Percentiles rank a stretch among this genome's conserved stretches.
These are phyloP conservation scores for Tinamus guttatus DNA, from an alignment of 2,113 vertebrate genomes.

Conservation along the genomic window DNA sequence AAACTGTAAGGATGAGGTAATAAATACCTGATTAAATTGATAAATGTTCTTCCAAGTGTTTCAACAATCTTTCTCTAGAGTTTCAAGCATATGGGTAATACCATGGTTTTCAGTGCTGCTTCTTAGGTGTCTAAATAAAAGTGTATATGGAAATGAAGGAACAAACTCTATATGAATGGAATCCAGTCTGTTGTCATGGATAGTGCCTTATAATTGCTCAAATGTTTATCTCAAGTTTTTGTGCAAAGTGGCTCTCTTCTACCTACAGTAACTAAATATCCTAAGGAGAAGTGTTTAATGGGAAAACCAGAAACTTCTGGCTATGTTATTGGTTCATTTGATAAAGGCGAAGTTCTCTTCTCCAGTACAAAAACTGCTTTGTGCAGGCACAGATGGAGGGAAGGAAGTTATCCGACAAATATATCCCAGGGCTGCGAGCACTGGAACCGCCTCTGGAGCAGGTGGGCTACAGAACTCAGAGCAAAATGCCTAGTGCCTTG, in stretches of 20 bases:
- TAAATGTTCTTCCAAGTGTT: not conserved
- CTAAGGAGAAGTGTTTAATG: not conserved
- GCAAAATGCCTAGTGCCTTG: not conserved
- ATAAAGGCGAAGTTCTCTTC: not conserved
- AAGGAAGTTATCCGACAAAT: not conserved
- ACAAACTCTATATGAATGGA: not conserved
- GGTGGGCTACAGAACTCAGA: not conserved
- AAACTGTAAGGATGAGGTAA: not conserved
- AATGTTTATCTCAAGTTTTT: not conserved
- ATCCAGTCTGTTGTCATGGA: not conserved
- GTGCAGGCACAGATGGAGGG: not conserved
- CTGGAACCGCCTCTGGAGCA: not conserved
- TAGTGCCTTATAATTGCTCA: not conserved
- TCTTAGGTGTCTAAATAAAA: not conserved
- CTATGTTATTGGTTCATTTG: not conserved
- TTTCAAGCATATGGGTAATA: not conserved
- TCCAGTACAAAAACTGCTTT: not conserved
- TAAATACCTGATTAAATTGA: not conserved
- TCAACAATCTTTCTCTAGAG: not conserved
- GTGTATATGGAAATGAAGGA: not conserved
- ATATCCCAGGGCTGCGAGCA: not conserved
- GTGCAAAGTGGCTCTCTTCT: not conserved
- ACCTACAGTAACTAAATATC: not conserved
- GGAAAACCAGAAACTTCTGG: not conserved
- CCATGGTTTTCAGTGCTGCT: not conserved